Conservation (phyloP, 2,888 invertebrate species). For the Liposcelis brunnea region DNA sequence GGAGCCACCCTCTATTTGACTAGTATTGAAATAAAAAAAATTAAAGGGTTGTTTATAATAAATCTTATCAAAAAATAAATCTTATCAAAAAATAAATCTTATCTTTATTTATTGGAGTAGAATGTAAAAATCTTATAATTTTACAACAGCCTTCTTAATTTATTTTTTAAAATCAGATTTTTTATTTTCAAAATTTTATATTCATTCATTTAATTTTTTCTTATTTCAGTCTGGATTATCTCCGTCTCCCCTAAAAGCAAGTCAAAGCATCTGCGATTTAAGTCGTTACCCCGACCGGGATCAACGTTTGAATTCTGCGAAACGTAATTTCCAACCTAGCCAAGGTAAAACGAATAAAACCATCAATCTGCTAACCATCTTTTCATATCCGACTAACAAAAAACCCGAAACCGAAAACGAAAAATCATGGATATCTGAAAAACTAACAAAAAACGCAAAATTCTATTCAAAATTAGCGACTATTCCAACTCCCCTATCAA, state of each 20-base stretch:
- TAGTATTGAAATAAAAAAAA: too few relatives aligned
- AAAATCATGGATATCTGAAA: slow-evolving; percentile 22
- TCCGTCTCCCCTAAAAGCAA: slow-evolving; percentile 42
- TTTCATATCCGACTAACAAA: slow-evolving; percentile 23
- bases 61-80: too few relatives aligned
- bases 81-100: too few relatives aligned
- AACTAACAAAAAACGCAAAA: slow-evolving; percentile 21
- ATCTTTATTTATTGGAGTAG: too few relatives aligned
- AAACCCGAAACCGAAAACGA: slow-evolving; percentile 22
- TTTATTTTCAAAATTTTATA: too few relatives aligned
- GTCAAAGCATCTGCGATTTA: slow-evolving; percentile 73
- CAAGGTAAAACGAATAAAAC: slow-evolving; percentile 22
- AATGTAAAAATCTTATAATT: too few relatives aligned
- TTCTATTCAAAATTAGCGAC: slow-evolving; percentile 19
- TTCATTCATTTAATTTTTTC: neutral
- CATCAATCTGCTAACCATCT: slow-evolving; percentile 15
- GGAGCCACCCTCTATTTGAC: too few relatives aligned
- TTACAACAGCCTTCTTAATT: too few relatives aligned
- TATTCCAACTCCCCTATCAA: slow-evolving; percentile 19
- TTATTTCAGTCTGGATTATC: slow-evolving; percentile 8
- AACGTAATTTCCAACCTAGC: slow-evolving; percentile 20
- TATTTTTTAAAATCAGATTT: too few relatives aligned
- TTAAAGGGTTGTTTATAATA: too few relatives aligned
- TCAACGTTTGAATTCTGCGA: slow-evolving; percentile 21
- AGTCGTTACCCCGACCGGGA: slow-evolving; percentile 47